Evolutionary conservation across 2,113 vertebrate species (phyloP).

Genomic region (Pelvicachromis taeniatus): DNA sequence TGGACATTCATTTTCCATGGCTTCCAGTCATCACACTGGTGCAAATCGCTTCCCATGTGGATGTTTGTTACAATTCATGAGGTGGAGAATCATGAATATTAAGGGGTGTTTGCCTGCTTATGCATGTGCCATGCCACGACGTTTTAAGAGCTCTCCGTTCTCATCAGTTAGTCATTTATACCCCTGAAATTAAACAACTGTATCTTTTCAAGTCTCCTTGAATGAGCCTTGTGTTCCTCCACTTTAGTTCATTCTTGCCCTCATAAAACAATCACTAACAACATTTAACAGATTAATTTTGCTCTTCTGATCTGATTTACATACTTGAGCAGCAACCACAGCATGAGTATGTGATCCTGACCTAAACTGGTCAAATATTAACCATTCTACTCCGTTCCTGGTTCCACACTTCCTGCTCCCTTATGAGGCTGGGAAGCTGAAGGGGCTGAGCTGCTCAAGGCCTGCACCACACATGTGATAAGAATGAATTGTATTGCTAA

Average conservation of each 20-base stretch:
- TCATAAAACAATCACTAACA: background rate
- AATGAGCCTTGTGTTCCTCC: background rate
- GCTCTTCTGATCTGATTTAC: background rate
- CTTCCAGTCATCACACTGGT: background rate
- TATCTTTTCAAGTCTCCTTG: background rate
- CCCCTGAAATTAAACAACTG: background rate
- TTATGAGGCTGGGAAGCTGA: background rate
- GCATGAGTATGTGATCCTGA: background rate
- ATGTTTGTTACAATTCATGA: background rate
- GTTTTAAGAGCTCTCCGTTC: background rate
- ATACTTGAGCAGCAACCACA: background rate
- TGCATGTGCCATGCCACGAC: background rate
- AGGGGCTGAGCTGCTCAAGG: slow-evolving; percentile 4
- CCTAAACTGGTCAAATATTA: background rate
- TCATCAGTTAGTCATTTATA: background rate
- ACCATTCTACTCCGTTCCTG: background rate
- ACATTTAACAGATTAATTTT: background rate
- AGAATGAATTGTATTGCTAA: background rate
- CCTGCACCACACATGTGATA: background rate
- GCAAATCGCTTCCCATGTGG: background rate
- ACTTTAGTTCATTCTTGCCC: background rate
- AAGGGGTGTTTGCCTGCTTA: background rate
- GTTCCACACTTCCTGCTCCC: background rate
- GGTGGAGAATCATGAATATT: background rate
- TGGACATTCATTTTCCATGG: background rate